Evolutionary conservation across 2,888 invertebrate genomes (phyloP), one percentile per base, ranked within the genome.

Genomic region (Mactromeris polynyma): DNA sequence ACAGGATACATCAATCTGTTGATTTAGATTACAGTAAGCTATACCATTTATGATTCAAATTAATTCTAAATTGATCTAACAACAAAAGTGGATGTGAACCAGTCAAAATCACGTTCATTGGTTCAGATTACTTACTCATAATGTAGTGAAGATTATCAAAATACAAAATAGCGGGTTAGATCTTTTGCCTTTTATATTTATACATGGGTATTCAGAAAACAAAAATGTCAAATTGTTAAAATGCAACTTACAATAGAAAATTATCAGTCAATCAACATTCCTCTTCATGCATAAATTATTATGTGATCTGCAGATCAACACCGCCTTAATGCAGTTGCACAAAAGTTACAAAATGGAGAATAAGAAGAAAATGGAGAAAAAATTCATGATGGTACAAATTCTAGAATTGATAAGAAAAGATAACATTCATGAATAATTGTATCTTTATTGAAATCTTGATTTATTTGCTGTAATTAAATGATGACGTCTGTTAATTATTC

Each of bases 401-500:
- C 73, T 73, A 73, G 33, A 73, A 73, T 36, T 31, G 73, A 36
- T 73, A 73, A 17, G 19, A 17, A 1, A 14, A 36, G 36, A 36
- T 73, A 36, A 73, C 33, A 69, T 69, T 69, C 69, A 69, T 69
- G 69, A 69, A 69, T 69, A 33, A 78, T 78, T 78, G 4, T 78
- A 78, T 78, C 78, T 79, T 38, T 42, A 46, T 79, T 26, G 26
- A 9, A 42, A 42, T 46, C 46, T 83, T 83, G 83, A 83, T 83
- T 73, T 83, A 83, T 73, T 83, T 69, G 42, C 83, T 26, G 31
- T 83, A 83, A 83, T 83, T 83, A 73, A 83, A 83, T 83, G 83
- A 83, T 83, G 83, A 83, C 73, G 83, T 42, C 83, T 83, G 83
- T 21, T 85, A 85, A 85, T 85, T 85, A 78, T 36, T 85, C 51